Percentiles rank a stretch among this genome's conserved stretches.
Evolutionary conservation across 2,797 vertebrate species (phyloP).

Genomic region (Sorex maritimensis): DNA sequence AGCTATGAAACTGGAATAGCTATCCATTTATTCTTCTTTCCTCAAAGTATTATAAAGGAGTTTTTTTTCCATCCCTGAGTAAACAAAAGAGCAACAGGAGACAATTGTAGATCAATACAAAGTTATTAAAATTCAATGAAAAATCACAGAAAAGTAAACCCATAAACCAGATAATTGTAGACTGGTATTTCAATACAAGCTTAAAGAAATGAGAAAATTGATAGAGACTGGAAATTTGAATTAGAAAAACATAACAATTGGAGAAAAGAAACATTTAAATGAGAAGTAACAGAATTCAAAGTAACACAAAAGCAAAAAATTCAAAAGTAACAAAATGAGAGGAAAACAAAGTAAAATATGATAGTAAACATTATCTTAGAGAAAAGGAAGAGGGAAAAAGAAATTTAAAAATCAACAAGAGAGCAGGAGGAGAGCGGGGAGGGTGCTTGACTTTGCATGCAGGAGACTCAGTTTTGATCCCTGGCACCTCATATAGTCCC

Average conservation of each 20-base stretch:
- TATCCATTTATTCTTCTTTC: not conserved
- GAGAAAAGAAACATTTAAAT: conserved; percentile 14
- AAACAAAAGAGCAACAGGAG: conserved; percentile 13
- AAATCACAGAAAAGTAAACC: conserved; percentile 22
- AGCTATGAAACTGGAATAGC: not conserved
- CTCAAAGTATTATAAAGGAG: not conserved
- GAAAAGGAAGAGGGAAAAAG: not conserved
- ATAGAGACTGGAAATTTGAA: conserved; percentile 40
- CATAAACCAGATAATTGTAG: not conserved
- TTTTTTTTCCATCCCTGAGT: not conserved
- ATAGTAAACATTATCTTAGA: not conserved
- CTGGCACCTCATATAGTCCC: no score
- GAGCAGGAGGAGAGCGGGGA: no score
- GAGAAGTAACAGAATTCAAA: not conserved
- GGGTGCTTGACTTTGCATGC: no score
- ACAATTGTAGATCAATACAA: not conserved
- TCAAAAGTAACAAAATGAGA: conserved; percentile 17
- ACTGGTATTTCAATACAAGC: conserved; percentile 8
- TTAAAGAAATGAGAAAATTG: conserved; percentile 43
- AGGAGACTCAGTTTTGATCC: no score
- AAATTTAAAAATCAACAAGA: not conserved
- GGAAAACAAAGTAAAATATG: conserved; percentile 22
- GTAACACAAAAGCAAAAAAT: not conserved
- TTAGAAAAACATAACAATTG: conserved; percentile 17
- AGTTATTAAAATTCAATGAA: not conserved